Percentiles rank a stretch among this genome's conserved stretches.
These are phyloP conservation scores for Drosophila neonasuta DNA, from an alignment of 2,888 invertebrate genomes.

Conservation along the genomic window DNA sequence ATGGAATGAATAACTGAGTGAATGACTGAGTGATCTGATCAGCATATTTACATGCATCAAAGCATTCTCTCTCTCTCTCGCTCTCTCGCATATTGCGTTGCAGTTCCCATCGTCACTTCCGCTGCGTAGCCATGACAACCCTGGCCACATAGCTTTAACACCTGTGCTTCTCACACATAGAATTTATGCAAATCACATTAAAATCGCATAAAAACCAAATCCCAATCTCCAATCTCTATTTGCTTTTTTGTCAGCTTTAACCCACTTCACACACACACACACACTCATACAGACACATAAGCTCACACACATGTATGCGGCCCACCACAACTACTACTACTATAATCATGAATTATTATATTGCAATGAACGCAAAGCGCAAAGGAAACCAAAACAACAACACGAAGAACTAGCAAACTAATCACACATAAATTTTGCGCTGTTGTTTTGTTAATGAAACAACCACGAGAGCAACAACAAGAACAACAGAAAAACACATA, in stretches of 20 bases:
- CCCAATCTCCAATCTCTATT: conserved; percentile 58
- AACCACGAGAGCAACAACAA: conserved; percentile 41
- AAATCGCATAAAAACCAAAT: conserved; percentile 44
- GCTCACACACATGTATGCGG: conserved; percentile 3
- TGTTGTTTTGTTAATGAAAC: conserved; percentile 73
- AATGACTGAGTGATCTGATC: conserved; percentile 22
- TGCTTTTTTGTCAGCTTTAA: conserved; percentile 63
- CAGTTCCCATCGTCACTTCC: conserved; percentile 54
- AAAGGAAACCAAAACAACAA: conserved; percentile 49
- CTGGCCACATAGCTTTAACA: conserved; percentile 52
- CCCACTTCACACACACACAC: conserved; percentile 70
- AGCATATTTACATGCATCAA: conserved; percentile 31
- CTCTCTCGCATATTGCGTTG: conserved; percentile 25
- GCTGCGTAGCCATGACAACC: conserved; percentile 46
- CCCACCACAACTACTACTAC: conserved; percentile 34
- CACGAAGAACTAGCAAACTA: conserved; percentile 46
- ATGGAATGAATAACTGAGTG: conserved; percentile 35
- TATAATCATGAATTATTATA: conserved; percentile 55
- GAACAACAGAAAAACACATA: conserved; percentile 15
- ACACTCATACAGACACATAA: neutral
- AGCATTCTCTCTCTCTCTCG: neutral
- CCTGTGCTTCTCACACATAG: conserved; percentile 58
- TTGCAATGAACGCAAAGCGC: conserved; percentile 48
- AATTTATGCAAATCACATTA: conserved; percentile 72
- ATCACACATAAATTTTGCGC: conserved; percentile 70